Evolutionary conservation across 64 coral and sea anemone species (phyloP).

Genomic region (Porites australiensis): DNA sequence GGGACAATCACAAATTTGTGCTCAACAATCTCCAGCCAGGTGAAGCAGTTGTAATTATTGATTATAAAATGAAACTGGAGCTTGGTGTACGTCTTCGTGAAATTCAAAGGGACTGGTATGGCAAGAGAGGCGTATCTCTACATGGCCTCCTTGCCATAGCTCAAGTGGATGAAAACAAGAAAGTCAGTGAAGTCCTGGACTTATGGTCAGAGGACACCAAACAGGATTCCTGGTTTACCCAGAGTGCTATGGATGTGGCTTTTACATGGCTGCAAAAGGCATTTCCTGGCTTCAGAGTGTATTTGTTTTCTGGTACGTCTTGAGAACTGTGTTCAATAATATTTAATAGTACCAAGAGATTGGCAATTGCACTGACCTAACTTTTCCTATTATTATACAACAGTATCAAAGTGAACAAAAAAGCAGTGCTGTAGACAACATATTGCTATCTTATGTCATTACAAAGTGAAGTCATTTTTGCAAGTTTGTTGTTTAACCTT

Average conservation of each 20-base stretch:
- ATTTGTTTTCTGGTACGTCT: too few species aligned
- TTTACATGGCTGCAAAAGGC: slow-evolving; percentile 1
- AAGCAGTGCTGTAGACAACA: too few species aligned
- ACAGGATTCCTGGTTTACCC: background rate
- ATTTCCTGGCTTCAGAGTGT: background rate
- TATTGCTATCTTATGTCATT: too few species aligned
- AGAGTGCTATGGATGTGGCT: slow-evolving; percentile 15
- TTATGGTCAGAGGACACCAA: slow-evolving; percentile 30
- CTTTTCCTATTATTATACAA: too few species aligned
- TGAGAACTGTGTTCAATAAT: too few species aligned
- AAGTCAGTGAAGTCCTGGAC: slow-evolving; percentile 7
- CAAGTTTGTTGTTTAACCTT: too few species aligned
- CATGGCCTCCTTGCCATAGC: background rate
- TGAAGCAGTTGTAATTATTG: slow-evolving; percentile 10
- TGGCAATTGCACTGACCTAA: too few species aligned
- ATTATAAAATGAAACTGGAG: slow-evolving; percentile 19
- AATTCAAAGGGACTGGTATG: slow-evolving; percentile 14
- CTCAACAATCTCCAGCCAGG: background rate
- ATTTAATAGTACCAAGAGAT: too few species aligned
- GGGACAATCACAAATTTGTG: background rate
- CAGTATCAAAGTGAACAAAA: too few species aligned
- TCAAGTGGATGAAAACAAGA: slow-evolving; percentile 10
- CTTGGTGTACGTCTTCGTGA: background rate
- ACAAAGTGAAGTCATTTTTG: too few species aligned
- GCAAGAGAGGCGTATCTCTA: background rate